A percentile compares a stretch with the other conserved stretches of the same genome.
Conservation (phyloP, 1,140 invertebrate genomes). For the Pemphigus obesinymphae region DNA sequence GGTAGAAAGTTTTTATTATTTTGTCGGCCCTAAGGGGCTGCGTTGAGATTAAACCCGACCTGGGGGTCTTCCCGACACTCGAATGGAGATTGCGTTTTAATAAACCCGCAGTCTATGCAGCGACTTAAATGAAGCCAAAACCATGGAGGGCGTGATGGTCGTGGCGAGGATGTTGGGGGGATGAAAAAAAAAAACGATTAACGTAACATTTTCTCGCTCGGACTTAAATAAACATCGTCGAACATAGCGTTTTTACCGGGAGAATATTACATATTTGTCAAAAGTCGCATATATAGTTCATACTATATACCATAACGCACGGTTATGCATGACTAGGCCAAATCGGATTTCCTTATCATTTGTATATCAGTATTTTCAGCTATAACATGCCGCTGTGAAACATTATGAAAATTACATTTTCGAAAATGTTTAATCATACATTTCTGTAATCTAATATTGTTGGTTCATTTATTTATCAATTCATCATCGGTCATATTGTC, state of each 20-base stretch:
- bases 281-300: neutral
- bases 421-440: too few relatives aligned
- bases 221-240: constrained; percentile 10
- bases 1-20: constrained; percentile 37
- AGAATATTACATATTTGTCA: neutral
- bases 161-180: neutral
- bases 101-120: constrained; percentile 13
- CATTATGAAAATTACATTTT: too few relatives aligned
- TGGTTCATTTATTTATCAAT: too few relatives aligned
- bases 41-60: neutral
- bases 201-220: neutral
- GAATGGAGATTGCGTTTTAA: constrained; percentile 27
- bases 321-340: neutral
- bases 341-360: too few relatives aligned
- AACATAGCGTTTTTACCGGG: neutral
- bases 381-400: too few relatives aligned
- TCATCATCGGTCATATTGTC: too few relatives aligned
- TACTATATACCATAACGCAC: neutral
- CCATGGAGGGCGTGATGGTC: neutral
- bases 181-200: constrained; percentile 18
- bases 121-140: neutral
- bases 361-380: too few relatives aligned
- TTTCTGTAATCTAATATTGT: too few relatives aligned
- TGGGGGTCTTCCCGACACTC: neutral
- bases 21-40: neutral